A percentile compares a stretch with the other conserved stretches of the same genome.
phyloP scores from a whole-genome alignment of 2,888 invertebrate genomes.

The Oasisia sp. region DNA sequence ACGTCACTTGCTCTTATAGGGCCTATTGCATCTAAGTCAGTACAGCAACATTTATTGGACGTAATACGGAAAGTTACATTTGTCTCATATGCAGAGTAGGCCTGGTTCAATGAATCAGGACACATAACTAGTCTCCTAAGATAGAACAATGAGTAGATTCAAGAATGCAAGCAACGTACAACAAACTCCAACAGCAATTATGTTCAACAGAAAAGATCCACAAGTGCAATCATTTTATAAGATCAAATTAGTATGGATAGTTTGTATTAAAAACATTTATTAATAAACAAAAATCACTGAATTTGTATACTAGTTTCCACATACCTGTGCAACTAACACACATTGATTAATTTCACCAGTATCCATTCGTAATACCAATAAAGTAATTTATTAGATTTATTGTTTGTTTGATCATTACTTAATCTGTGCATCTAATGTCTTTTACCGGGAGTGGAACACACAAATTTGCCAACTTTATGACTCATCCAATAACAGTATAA shows the following conservation, averaged over 20 bases:
- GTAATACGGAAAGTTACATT: too few relatives aligned
- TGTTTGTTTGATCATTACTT: neutral
- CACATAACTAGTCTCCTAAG: neutral
- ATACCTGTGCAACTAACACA: neutral
- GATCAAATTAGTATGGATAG: too few relatives aligned
- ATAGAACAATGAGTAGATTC: neutral
- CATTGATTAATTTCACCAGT: neutral
- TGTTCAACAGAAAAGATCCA: too few relatives aligned
- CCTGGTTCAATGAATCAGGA: too few relatives aligned
- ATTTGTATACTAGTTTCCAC: neutral
- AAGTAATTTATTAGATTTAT: neutral
- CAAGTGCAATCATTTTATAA: too few relatives aligned
- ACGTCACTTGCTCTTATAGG: too few relatives aligned
- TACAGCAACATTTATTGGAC: too few relatives aligned
- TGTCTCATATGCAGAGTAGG: too few relatives aligned
- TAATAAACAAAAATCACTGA: neutral
- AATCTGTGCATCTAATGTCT: neutral
- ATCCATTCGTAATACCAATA: neutral
- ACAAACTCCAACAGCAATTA: too few relatives aligned
- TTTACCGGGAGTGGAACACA: neutral
- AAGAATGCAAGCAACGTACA: too few relatives aligned
- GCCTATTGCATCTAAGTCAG: too few relatives aligned
- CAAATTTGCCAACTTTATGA: neutral
- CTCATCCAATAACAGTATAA: neutral
- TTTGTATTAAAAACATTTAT: neutral